Evolutionary conservation across 2,113 vertebrate species (phyloP).

Genomic region (Xenus cinereus): DNA sequence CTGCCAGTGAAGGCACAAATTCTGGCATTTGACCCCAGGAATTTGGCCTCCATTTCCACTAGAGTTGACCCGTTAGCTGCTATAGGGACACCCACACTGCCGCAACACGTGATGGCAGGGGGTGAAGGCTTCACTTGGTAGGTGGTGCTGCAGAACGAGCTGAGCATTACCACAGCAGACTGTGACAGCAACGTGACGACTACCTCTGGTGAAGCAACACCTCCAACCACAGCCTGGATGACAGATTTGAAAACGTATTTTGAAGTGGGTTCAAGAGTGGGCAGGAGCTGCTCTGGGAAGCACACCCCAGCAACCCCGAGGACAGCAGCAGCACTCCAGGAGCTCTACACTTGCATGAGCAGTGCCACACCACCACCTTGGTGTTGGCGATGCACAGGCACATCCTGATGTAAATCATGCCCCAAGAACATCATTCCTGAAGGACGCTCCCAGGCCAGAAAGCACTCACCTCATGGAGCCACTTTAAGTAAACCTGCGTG

Average conservation of each 20-base stretch:
- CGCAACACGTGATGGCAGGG: not conserved
- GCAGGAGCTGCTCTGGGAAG: not conserved
- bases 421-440: not conserved
- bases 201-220: not conserved
- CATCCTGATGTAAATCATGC: not conserved
- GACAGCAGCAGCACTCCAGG: not conserved
- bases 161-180: not conserved
- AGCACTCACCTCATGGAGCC: not conserved
- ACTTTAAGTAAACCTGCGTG: not conserved
- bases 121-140: not conserved
- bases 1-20: constrained; percentile 17
- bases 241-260: not conserved
- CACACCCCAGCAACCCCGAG: not conserved
- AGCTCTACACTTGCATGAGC: not conserved
- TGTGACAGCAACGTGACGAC: not conserved
- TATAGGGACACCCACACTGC: not conserved
- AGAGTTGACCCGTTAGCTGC: not conserved
- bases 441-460: not conserved
- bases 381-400: not conserved
- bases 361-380: not conserved
- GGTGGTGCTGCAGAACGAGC: not conserved
- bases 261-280: not conserved
- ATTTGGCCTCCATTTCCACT: constrained; percentile 45
- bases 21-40: constrained; percentile 37
- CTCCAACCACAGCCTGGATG: not conserved